Base-by-base conservation (phyloP, 2,797 vertebrate species). In the Malurus splendens region DNA sequence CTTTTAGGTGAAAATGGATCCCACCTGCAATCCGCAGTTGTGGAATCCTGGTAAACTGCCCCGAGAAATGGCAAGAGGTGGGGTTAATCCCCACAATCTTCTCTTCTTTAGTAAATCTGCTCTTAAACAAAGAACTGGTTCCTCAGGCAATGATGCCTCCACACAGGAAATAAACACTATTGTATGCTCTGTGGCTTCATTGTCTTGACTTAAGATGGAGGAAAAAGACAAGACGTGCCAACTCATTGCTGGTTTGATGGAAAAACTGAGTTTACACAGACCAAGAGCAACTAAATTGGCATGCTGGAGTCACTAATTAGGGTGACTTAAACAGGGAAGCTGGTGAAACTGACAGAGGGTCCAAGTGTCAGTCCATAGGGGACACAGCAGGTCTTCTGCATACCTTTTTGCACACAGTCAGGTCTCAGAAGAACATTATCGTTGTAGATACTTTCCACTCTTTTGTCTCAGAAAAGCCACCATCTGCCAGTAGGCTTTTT, bases 241-340 rank as follows among this genome's bases (percentile, higher is more conserved):
- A 55, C 15, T 86, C n/a, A 51, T 32, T 79, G 41, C 33, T 75
- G 73, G 41, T 72, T 89, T 57, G 51, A 77, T 19, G 52, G 80
- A 84, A 93, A 93, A 93, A 80, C n/a, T 92, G 74, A 92, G 47
- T 77, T 81, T 86, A 48, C 41, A 28, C 20, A 41, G 18, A 61
- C 42, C 14, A 56, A 61, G 32, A 79, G 6, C 41, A 77, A 75
- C 27, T 68, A 18, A 91, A 39, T 52, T 62, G 81, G 38, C 24
- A 14, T 39, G 22, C 8, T 94, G 36, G n/a, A 84, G 73, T 83
- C n/a, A 59, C 85, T 73, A 52, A 59, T 38, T 48, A 5, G 9
- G 13, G 56, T 91, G 65, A 76, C 36, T 27, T 66, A 28, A 50
- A 60, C 0, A 4, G 50, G 38, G 22, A 91, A 72, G 65, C 39